Conservation (phyloP, 2,888 invertebrate species). For the Smittia aterrima region DNA sequence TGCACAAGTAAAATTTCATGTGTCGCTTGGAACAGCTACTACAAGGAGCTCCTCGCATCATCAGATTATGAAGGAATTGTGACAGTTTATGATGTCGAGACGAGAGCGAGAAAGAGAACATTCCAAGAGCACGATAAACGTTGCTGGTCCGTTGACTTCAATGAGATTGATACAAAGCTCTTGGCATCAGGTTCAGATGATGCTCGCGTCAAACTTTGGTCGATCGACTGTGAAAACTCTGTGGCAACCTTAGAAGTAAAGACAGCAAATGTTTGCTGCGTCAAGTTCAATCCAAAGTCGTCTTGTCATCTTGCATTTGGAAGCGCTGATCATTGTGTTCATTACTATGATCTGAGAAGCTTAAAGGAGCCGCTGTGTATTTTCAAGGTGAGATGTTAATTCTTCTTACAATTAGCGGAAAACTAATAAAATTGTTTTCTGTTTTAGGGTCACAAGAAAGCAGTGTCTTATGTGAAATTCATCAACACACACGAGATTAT, state of each 20-base stretch:
- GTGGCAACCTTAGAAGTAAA: conserved; percentile 87
- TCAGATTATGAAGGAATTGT: conserved; percentile 95
- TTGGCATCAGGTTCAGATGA: conserved; percentile 93
- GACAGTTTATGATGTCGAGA: conserved; percentile 86
- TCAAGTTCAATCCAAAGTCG: conserved; percentile 82
- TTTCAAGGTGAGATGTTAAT: conserved; percentile 58
- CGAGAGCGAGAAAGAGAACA: conserved; percentile 70
- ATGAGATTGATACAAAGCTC: conserved; percentile 81
- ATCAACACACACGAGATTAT: conserved; percentile 81
- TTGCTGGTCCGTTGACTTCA: conserved; percentile 96
- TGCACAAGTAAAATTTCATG: conserved; percentile 92
- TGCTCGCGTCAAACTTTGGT: conserved; percentile 89
- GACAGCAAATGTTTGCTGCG: conserved; percentile 88
- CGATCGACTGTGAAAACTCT: conserved; percentile 80
- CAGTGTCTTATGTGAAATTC: conserved; percentile 92
- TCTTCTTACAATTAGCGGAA: not conserved
- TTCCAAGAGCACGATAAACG: conserved; percentile 91
- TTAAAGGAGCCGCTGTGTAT: conserved; percentile 76
- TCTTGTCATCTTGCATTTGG: conserved; percentile 90
- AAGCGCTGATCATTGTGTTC: conserved; percentile 95
- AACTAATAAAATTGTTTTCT: not conserved
- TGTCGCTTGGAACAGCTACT: conserved; percentile 91
- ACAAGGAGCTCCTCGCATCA: conserved; percentile 81
- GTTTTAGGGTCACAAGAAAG: conserved; percentile 75
- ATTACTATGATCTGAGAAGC: conserved; percentile 89